These are phyloP conservation scores for Lymantria dispar DNA, from an alignment of 2,888 invertebrate genomes.

Conservation along the genomic window DNA sequence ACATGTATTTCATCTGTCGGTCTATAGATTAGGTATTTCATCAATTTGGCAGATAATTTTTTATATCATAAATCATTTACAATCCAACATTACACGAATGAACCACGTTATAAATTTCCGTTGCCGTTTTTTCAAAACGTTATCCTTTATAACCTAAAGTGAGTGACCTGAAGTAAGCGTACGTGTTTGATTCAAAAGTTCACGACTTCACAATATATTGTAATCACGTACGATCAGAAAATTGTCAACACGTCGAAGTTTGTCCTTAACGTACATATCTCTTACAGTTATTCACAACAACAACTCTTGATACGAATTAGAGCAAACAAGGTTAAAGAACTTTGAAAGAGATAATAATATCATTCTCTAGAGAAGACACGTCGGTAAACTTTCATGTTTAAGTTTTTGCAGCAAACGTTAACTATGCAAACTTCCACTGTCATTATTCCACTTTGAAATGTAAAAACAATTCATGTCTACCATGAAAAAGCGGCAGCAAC, in stretches of 20 bases:
- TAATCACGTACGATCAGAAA: neutral
- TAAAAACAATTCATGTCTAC: constrained; percentile 52
- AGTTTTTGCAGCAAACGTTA: constrained; percentile 44
- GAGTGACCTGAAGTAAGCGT: too few relatives aligned
- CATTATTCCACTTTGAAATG: constrained; percentile 45
- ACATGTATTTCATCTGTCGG: too few relatives aligned
- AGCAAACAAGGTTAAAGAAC: constrained; percentile 28
- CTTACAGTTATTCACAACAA: constrained; percentile 7
- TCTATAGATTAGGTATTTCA: too few relatives aligned
- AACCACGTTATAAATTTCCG: too few relatives aligned
- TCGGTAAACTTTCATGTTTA: constrained; percentile 35
- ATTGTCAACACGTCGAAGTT: constrained; percentile 3
- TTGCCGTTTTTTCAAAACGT: too few relatives aligned
- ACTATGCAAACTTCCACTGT: constrained; percentile 49
- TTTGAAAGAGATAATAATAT: constrained; percentile 33
- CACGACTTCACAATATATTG: neutral
- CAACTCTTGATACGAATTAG: constrained; percentile 17
- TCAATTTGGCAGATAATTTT: too few relatives aligned
- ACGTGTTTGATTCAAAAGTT: neutral
- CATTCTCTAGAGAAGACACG: constrained; percentile 35
- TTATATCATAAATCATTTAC: too few relatives aligned
- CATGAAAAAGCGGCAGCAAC: constrained; percentile 45
- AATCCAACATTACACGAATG: too few relatives aligned
- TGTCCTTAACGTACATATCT: neutral
- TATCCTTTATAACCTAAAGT: too few relatives aligned